A percentile compares a stretch with the other conserved stretches of the same genome.
Evolutionary conservation across 2,113 vertebrate species (phyloP).

Genomic region (Malaclemys terrapin): DNA sequence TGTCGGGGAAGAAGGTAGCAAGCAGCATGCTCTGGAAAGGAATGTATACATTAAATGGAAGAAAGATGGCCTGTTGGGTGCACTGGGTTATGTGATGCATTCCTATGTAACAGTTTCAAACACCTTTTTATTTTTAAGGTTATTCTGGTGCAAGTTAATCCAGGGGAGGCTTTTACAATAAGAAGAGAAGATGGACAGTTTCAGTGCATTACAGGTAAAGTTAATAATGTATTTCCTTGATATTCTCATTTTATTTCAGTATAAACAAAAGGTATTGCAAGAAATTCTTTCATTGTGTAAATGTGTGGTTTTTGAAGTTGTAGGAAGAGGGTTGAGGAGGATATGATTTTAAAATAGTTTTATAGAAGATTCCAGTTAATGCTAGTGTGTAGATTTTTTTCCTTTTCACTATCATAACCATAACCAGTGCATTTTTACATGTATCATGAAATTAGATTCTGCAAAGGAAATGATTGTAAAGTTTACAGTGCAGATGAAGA

Average conservation of each 20-base stretch:
- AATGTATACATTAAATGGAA: not conserved
- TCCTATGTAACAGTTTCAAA: conserved; percentile 63
- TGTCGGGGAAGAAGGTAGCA: not conserved
- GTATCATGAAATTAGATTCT: not conserved
- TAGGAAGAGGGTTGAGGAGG: conserved; percentile 16
- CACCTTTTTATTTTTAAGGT: conserved; percentile 85
- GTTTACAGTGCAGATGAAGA: not conserved
- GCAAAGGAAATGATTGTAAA: not conserved
- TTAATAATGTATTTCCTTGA: conserved; percentile 34
- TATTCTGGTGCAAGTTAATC: conserved; percentile 99
- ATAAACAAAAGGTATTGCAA: not conserved
- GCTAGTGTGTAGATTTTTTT: not conserved
- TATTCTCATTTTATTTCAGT: not conserved
- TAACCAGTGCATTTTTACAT: not conserved
- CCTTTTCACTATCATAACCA: not conserved
- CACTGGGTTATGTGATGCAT: not conserved
- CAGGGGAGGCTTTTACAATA: conserved; percentile 99
- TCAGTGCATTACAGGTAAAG: conserved; percentile 99
- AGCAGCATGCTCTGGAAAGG: conserved; percentile 23
- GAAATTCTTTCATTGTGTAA: not conserved
- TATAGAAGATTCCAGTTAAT: not conserved
- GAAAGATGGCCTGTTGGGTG: not conserved
- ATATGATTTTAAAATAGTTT: not conserved
- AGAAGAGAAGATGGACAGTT: conserved; percentile 99
- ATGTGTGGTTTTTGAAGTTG: not conserved